phyloP scores from a whole-genome alignment of 1,140 invertebrate genomes.

The Mamestra configurata region DNA sequence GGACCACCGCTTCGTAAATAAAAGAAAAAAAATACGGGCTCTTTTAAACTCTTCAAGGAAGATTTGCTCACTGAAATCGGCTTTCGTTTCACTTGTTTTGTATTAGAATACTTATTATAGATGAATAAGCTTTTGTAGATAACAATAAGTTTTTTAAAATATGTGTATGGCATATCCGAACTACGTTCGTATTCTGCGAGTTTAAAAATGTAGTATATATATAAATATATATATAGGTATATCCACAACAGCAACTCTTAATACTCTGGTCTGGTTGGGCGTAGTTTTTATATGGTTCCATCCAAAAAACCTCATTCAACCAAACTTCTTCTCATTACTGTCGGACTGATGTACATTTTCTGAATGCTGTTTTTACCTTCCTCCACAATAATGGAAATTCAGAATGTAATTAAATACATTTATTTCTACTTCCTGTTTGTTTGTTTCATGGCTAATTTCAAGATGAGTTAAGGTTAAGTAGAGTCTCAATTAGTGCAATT shows the following conservation, averaged over 20 bases:
- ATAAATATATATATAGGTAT: no score
- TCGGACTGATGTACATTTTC: no score
- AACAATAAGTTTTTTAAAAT: neutral
- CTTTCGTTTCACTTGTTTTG: constrained; percentile 26
- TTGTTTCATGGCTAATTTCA: neutral
- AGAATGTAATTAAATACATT: neutral
- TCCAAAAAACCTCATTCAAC: no score
- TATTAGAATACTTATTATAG: constrained; percentile 21
- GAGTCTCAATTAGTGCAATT: neutral
- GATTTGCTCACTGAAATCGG: constrained; percentile 3
- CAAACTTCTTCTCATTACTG: no score
- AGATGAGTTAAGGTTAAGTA: neutral
- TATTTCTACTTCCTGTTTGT: neutral
- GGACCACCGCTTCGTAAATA: constrained; percentile 27
- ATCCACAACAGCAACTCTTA: no score
- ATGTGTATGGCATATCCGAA: no score
- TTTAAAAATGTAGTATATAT: no score
- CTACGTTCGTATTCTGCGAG: no score
- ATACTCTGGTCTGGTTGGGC: no score
- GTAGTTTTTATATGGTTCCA: no score
- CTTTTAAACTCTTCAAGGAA: constrained; percentile 23
- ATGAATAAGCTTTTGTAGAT: neutral
- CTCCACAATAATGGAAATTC: no score
- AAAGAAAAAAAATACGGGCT: constrained; percentile 20
- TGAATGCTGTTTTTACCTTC: no score